Evolutionary conservation across 2,888 invertebrate genomes (phyloP), one percentile per base, ranked within the genome.

Genomic region (Coelinius sp.): DNA sequence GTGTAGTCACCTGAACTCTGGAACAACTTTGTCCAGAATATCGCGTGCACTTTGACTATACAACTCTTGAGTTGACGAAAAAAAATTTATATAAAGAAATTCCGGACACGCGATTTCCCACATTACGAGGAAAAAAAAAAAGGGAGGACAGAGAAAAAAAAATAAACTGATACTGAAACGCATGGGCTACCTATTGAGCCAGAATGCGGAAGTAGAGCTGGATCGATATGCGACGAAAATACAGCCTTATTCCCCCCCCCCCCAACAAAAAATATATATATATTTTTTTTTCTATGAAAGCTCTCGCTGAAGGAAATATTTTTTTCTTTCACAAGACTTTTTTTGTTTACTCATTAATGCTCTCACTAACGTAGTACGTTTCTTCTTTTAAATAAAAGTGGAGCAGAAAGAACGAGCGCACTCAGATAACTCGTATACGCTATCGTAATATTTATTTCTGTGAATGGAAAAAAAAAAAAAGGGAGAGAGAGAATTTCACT

Each of bases 11-110:
- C 73, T 75, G 73, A 59, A 68, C 71, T 41, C 68, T 17, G 17
- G 14, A 31, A n/a, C n/a, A 56, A 71, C 69, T 68, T 73, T 59
- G 71, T 70, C 69, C 73, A 71, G 71, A 73, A 73, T 69, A 46
- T 59, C 31, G 31, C 59, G 35, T 62, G 59, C 12, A 20, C 10
- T 62, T 14, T 62, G 20, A 1, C 35, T 31, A 62, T 53, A 56
- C 31, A 27, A 27, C 14, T 12, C 2, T 14, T 7, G 12, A 14
- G 31, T 27, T 4, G 5, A 25, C 12, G n/a, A 25, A 53, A 53
- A n/a, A 22, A 56, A 56, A 56, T 56, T n/a, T 63, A 63, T 63
- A 38, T 14, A 62, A 56, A 65, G 62, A 59, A 66, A 59, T 35
- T 52, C 44, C 27, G 46, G 62, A 68, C 68, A 68, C 68, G 68